phyloP scores from a whole-genome alignment of 2,888 invertebrate genomes.

The Macaria liturata region DNA sequence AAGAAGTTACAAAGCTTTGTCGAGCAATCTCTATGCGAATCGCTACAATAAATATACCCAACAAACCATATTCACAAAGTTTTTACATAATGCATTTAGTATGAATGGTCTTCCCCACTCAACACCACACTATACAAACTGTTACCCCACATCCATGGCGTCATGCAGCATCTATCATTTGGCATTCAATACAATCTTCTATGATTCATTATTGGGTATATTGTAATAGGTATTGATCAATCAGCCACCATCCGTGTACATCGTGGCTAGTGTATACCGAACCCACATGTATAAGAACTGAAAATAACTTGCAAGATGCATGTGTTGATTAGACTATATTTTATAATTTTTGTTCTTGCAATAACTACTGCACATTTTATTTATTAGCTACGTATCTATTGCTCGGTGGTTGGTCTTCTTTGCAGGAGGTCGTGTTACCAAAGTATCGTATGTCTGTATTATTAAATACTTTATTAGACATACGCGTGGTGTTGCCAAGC shows the following conservation, averaged over 20 bases:
- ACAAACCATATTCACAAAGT: too few relatives aligned
- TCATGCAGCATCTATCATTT: conserved; percentile 1
- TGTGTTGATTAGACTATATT: neutral
- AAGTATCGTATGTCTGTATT: too few relatives aligned
- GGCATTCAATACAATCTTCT: conserved; percentile 1
- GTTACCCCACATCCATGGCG: conserved; percentile 2
- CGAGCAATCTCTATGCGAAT: too few relatives aligned
- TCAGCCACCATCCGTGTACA: conserved; percentile 5
- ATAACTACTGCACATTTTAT: too few relatives aligned
- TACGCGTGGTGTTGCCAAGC: too few relatives aligned
- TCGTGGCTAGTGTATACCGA: conserved; percentile 5
- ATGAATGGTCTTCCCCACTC: neutral
- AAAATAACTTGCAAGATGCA: conserved; percentile 5
- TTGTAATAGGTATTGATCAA: conserved; percentile 15
- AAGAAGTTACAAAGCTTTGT: too few relatives aligned
- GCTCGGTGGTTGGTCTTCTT: too few relatives aligned
- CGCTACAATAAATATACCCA: too few relatives aligned
- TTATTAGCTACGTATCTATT: too few relatives aligned
- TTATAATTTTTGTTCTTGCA: neutral
- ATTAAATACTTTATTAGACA: too few relatives aligned
- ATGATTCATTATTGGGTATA: conserved; percentile 2
- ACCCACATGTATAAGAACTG: neutral
- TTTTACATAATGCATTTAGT: too few relatives aligned
- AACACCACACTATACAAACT: neutral
- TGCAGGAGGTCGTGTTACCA: too few relatives aligned